A percentile compares a stretch with the other conserved stretches of the same genome.
Conservation (phyloP, 2,888 invertebrate genomes). For the Stramonita haemastoma region DNA sequence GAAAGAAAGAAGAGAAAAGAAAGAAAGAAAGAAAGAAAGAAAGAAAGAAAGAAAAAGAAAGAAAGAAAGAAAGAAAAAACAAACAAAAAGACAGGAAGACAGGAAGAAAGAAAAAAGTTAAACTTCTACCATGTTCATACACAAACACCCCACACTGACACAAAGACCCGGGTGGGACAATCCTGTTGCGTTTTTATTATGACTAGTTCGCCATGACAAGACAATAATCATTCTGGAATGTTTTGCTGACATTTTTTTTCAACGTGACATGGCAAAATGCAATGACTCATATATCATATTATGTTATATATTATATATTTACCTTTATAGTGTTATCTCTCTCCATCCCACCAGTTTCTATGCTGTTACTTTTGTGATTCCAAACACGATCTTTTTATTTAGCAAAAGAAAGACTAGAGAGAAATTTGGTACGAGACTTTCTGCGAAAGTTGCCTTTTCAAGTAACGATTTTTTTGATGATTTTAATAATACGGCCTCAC, state of each 20-base stretch:
- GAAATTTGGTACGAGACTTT: neutral
- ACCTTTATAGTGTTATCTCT: neutral
- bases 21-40: no score
- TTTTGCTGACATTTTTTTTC: slow-evolving; percentile 20
- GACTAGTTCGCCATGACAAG: slow-evolving; percentile 23
- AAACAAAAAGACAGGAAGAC: no score
- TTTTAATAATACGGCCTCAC: neutral
- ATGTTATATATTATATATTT: neutral
- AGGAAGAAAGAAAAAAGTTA: no score
- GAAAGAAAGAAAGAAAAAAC: no score
- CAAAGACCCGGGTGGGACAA: neutral
- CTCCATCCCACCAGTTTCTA: neutral
- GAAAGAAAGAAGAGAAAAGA: no score
- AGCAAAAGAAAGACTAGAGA: neutral
- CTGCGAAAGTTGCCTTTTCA: neutral
- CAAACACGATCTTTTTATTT: neutral
- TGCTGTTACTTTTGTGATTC: neutral
- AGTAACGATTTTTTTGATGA: neutral
- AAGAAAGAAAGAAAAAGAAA: no score
- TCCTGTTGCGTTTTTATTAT: slow-evolving; percentile 32
- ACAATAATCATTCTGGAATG: neutral
- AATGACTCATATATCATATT: neutral
- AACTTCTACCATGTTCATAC: no score
- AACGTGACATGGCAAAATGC: neutral
- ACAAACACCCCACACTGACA: neutral